Evolutionary conservation across 1,140 invertebrate species (phyloP).

Genomic region (Patella vulgata): DNA sequence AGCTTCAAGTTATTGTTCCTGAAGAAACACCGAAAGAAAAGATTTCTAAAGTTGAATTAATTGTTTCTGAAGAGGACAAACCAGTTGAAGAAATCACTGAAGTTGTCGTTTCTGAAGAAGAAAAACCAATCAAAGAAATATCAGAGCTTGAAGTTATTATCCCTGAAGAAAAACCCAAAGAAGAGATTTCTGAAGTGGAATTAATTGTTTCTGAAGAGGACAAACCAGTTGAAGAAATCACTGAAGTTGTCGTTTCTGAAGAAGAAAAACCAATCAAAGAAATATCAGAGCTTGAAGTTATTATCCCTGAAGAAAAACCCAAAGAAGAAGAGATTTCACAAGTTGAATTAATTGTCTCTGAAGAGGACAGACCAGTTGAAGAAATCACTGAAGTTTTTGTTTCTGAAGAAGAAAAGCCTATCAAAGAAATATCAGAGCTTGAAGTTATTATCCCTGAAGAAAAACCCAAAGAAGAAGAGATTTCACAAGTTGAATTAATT

Average conservation of each 20-base stretch:
- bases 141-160: no score
- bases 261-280: not conserved
- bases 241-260: constrained; percentile 3
- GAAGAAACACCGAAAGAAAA: constrained; percentile 11
- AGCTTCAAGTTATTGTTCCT: not conserved
- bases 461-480: constrained; percentile 10
- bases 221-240: no score
- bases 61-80: no score
- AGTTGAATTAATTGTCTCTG: constrained; percentile 4
- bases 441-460: constrained; percentile 9
- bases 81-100: no score
- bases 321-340: constrained; percentile 10
- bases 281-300: not conserved
- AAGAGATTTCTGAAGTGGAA: no score
- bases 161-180: no score
- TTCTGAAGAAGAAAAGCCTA: constrained; percentile 12
- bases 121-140: no score
- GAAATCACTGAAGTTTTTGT: constrained; percentile 11
- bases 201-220: no score
- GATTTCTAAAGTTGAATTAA: constrained; percentile 38
- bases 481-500: no score
- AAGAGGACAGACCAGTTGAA: constrained; percentile 9
- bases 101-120: no score
- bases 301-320: constrained; percentile 7
- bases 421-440: constrained; percentile 28